Evolutionary conservation across 2,113 vertebrate genomes (phyloP).

Genomic region (Passerina amoena): DNA sequence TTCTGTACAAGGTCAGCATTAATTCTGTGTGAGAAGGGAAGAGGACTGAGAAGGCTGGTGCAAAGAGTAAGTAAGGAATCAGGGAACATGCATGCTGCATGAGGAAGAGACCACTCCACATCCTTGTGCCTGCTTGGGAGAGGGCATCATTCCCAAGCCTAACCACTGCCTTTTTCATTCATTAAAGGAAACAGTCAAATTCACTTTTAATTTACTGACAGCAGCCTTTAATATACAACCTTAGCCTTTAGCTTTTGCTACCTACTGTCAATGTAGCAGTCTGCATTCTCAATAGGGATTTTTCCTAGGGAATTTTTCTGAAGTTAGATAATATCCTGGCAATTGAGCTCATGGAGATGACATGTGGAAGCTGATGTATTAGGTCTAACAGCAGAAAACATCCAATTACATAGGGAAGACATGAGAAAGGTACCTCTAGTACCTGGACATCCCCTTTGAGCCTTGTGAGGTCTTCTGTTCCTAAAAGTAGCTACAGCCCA

Average conservation of each 20-base stretch:
- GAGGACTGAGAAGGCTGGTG: background rate
- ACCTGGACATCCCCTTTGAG: background rate
- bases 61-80: background rate
- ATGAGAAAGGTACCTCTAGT: background rate
- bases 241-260: background rate
- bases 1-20: background rate
- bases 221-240: background rate
- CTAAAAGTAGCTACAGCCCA: background rate
- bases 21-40: background rate
- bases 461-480: background rate
- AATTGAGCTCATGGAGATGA: background rate
- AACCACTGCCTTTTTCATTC: background rate
- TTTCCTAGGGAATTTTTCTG: background rate
- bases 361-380: background rate
- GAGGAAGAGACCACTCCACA: background rate
- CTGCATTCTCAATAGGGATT: background rate
- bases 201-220: background rate
- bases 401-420: background rate
- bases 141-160: background rate
- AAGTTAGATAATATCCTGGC: background rate
- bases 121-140: background rate
- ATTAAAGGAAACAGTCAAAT: background rate
- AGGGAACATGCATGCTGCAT: background rate
- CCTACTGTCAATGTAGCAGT: background rate
- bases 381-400: background rate